phyloP scores from a whole-genome alignment of 2,113 vertebrate species.

The Ginglymostoma cirratum region DNA sequence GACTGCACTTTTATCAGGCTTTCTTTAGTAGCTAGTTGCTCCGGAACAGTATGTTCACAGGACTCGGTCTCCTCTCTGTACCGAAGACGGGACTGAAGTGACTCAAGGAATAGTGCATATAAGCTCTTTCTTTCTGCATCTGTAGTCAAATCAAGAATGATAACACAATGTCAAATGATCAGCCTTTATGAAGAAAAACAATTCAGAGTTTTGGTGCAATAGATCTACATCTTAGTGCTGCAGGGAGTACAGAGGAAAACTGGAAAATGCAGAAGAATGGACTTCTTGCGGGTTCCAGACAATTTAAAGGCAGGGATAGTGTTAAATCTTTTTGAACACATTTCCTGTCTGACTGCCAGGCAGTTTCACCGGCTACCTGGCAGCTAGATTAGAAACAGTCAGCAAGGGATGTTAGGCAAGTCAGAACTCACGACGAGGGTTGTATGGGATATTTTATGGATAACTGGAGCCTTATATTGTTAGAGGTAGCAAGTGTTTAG shows the following conservation, averaged over 20 bases:
- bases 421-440: neutral
- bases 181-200: neutral
- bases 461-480: neutral
- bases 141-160: slow-evolving; percentile 46
- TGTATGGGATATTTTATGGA: neutral
- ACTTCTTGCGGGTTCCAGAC: neutral
- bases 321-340: neutral
- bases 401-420: neutral
- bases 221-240: neutral
- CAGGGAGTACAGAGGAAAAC: too few relatives aligned
- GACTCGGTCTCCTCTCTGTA: slow-evolving; percentile 63
- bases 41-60: slow-evolving; percentile 56
- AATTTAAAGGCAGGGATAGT: neutral
- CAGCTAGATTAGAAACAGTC: neutral
- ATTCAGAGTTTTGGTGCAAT: neutral
- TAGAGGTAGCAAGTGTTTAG: neutral
- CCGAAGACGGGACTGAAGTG: slow-evolving; percentile 80
- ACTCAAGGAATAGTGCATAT: slow-evolving; percentile 81
- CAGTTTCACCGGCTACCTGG: neutral
- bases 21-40: slow-evolving; percentile 73
- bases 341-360: neutral
- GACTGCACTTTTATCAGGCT: slow-evolving; percentile 89
- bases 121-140: slow-evolving; percentile 90
- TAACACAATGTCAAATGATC: neutral
- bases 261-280: neutral